Base-by-base conservation (phyloP, 2,888 invertebrate genomes). In the Osmoderma eremita region DNA sequence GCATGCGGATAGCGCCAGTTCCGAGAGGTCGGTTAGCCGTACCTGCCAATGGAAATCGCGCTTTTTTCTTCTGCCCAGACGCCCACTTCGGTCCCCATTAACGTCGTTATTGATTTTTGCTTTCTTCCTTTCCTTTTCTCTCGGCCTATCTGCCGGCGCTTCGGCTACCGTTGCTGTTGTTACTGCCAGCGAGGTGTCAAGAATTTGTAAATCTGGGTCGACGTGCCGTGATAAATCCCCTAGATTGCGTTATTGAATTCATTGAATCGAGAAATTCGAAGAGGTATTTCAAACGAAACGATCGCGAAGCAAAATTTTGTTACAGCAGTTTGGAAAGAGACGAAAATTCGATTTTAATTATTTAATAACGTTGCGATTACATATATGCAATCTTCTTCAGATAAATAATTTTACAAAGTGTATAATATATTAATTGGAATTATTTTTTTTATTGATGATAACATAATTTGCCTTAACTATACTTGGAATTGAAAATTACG, bases 81-180 rank as follows among this genome's bases (percentile, higher is more conserved):
- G 22, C 38, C 38, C 18, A 38, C 53, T 18, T 53, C 53, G 24
- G 38, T 38, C 36, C 36, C 17, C 38, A 53, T 53, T 53, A 53
- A 38, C 38, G 38, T 53, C 53, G 38, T 53, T 53, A 53, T 53
- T 38, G 38, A 53, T 53, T 53, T 30, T 38, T 53, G 53, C 38
- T 53, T 18, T 53, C 38, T 53, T 53, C 53, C 38, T 30, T 30
- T 53, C 38, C 18, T 53, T 17, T 38, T 30, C 13, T 53, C 38
- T 10, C 53, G 38, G 15, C 15, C 36, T 10, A 3, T 17, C 53
- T 10, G 18, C 38, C 8, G 38, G 3, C 12, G 17, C 6, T 42
- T 17, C 42, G 10, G 42, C 4, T 17, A 15, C 42, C 42, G 13
- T 17, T 13, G 13, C 42, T 42, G 15, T 42, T 42, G 15, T 13